phyloP scores from a whole-genome alignment of 2,113 vertebrate genomes.

The Craseonycteris thonglongyai region DNA sequence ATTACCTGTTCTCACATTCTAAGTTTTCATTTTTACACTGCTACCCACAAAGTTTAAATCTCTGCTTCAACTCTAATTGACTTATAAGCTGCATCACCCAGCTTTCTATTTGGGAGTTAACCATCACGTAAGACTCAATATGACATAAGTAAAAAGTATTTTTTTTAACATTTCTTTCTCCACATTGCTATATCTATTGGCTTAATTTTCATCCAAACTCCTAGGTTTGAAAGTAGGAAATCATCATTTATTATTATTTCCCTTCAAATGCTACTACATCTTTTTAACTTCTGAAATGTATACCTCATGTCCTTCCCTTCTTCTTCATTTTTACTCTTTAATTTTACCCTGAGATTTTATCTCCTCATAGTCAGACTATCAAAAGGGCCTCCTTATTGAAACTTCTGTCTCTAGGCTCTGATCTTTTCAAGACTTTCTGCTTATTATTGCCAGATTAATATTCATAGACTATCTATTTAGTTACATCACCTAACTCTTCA shows the following conservation, averaged over 20 bases:
- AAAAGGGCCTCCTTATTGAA: not conserved
- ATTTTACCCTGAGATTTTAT: not conserved
- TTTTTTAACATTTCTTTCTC: not conserved
- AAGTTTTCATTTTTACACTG: not conserved
- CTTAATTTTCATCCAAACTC: not conserved
- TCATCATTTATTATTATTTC: not conserved
- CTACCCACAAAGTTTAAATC: not conserved
- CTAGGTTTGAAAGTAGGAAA: not conserved
- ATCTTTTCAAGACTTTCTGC: not conserved
- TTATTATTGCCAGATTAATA: not conserved
- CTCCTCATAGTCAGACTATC: not conserved
- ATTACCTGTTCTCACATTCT: not conserved
- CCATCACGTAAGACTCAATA: not conserved
- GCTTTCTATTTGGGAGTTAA: not conserved
- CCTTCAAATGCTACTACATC: not conserved
- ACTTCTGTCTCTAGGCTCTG: not conserved
- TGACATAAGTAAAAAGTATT: not conserved
- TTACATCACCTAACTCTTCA: not conserved
- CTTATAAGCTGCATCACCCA: not conserved
- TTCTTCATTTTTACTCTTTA: not conserved
- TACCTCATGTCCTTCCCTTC: not conserved
- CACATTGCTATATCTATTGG: not conserved
- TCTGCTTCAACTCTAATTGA: not conserved
- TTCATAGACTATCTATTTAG: not conserved
- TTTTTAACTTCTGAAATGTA: not conserved